Evolutionary conservation across 2,113 vertebrate species (phyloP).

Genomic region (Calypte anna): DNA sequence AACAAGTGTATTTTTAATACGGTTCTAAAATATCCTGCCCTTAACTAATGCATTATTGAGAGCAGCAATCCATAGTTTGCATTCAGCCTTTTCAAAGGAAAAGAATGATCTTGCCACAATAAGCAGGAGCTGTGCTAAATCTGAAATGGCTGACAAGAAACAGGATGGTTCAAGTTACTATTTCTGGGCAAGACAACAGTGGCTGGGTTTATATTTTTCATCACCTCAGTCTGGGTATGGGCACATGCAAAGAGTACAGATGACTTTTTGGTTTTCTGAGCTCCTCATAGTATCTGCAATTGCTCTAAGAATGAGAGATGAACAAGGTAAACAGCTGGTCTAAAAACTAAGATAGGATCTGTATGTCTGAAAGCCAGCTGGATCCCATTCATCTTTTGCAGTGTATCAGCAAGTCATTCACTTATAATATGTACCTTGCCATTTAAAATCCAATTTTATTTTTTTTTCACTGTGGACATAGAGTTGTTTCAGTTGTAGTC

Average conservation of each 20-base stretch:
- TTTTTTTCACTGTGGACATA: background rate
- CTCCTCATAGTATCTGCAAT: background rate
- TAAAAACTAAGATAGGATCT: constrained; percentile 39
- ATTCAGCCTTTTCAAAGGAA: background rate
- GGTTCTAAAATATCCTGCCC: background rate
- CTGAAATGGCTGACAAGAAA: background rate
- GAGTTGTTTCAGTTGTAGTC: constrained; percentile 1
- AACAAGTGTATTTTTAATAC: background rate
- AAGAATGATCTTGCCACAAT: background rate
- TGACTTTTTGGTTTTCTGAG: constrained; percentile 15
- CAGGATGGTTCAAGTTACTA: background rate
- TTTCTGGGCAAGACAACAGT: background rate
- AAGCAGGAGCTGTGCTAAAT: background rate
- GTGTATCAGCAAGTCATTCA: background rate
- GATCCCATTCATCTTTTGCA: constrained; percentile 63
- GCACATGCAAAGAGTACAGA: background rate
- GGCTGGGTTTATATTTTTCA: background rate
- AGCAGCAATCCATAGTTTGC: background rate
- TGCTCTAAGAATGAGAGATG: constrained; percentile 39
- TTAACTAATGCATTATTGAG: background rate
- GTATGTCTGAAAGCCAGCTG: constrained; percentile 58
- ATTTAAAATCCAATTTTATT: background rate
- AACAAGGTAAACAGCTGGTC: constrained; percentile 52
- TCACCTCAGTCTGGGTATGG: background rate
- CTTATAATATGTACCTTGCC: background rate